Conservation (phyloP, 2,113 vertebrate genomes). For the Pantherophis guttatus region DNA sequence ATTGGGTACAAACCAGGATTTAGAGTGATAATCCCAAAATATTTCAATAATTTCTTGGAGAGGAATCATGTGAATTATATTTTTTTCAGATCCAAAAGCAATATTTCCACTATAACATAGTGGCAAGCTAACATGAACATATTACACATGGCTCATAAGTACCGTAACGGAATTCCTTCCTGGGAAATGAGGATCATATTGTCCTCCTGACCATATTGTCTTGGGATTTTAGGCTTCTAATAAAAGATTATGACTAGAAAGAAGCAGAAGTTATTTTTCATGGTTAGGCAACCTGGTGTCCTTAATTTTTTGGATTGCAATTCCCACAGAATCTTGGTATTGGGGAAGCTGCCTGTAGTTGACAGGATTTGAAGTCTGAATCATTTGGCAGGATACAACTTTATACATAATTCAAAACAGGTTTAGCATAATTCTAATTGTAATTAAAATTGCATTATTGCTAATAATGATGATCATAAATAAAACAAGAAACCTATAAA, state of each 20-base stretch:
- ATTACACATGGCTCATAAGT: not conserved
- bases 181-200: not conserved
- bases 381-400: not conserved
- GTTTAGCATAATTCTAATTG: not conserved
- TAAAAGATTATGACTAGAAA: not conserved
- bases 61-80: not conserved
- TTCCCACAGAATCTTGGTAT: not conserved
- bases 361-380: not conserved
- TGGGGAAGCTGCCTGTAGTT: not conserved
- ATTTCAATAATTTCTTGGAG: not conserved
- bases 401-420: not conserved
- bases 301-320: not conserved
- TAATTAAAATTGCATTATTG: not conserved
- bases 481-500: conserved; percentile 28
- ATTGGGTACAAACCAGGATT: not conserved
- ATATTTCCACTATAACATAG: not conserved
- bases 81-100: not conserved
- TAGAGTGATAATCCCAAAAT: not conserved
- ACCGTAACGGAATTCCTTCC: not conserved
- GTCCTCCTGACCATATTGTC: not conserved
- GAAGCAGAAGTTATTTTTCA: not conserved
- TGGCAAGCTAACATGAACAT: not conserved
- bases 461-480: not conserved
- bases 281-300: not conserved
- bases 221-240: not conserved